Percentiles rank a stretch among this genome's conserved stretches.
These are phyloP conservation scores for Echeneis naucrates DNA, from an alignment of 2,797 vertebrate genomes.

Conservation along the genomic window DNA sequence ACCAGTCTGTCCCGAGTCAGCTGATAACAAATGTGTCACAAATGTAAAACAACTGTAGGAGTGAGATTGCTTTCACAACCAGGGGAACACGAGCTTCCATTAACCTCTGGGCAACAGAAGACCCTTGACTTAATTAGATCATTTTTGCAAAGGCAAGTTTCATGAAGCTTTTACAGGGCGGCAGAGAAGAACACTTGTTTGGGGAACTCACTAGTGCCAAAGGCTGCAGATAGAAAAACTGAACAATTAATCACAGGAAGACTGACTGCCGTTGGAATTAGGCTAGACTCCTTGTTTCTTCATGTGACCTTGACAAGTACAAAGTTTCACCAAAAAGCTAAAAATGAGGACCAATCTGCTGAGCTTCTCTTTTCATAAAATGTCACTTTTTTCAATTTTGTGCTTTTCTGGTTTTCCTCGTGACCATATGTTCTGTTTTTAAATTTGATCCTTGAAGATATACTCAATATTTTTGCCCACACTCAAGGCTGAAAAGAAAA, in stretches of 20 bases:
- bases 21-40: constrained; percentile 19
- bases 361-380: background rate
- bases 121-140: constrained; percentile 19
- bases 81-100: constrained; percentile 41
- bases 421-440: background rate
- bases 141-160: constrained; percentile 43
- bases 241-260: constrained; percentile 4
- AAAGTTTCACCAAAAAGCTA: background rate
- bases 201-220: background rate
- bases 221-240: constrained; percentile 2
- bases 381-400: background rate
- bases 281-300: background rate
- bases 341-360: background rate
- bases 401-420: background rate
- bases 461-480: background rate
- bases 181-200: background rate
- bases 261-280: background rate
- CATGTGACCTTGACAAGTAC: background rate
- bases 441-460: background rate
- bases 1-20: background rate
- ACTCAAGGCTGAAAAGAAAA: background rate
- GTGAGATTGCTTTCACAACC: constrained; percentile 28
- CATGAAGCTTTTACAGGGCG: constrained; percentile 23
- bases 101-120: constrained; percentile 39
- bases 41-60: constrained; percentile 32